Conservation (phyloP, 2,888 invertebrate species). For the Volucella inanis region DNA sequence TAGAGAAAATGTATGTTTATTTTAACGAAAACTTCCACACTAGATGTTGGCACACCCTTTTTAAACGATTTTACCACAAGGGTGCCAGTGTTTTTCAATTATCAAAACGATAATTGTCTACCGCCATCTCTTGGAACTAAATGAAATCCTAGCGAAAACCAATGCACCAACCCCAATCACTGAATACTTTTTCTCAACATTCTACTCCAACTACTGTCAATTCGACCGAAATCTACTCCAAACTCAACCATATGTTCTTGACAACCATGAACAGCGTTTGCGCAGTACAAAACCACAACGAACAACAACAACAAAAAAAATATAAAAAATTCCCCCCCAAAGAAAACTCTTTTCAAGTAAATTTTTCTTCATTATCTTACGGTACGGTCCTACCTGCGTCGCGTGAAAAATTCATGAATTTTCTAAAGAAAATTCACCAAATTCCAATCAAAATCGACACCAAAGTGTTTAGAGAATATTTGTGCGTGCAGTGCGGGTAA, state of each 20-base stretch:
- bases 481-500: slow-evolving; percentile 4
- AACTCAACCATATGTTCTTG: slow-evolving; percentile 63
- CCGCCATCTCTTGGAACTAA: slow-evolving; percentile 25
- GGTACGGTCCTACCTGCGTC: slow-evolving; percentile 59
- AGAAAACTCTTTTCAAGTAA: slow-evolving; percentile 42
- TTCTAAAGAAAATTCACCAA: slow-evolving; percentile 36
- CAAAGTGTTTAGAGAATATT: slow-evolving; percentile 19
- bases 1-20: too few relatives aligned
- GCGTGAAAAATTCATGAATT: slow-evolving; percentile 61
- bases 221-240: slow-evolving; percentile 45
- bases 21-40: too few relatives aligned
- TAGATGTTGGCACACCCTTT: too few relatives aligned
- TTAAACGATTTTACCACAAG: neutral
- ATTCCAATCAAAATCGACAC: slow-evolving; percentile 12
- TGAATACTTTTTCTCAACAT: neutral
- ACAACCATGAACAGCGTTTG: slow-evolving; percentile 49
- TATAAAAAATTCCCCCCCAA: slow-evolving; percentile 4
- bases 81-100: neutral
- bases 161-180: slow-evolving; percentile 15
- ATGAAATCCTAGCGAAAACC: neutral
- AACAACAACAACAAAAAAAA: slow-evolving; percentile 34
- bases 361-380: slow-evolving; percentile 30
- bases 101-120: too few relatives aligned
- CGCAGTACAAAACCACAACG: slow-evolving; percentile 49
- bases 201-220: slow-evolving; percentile 54